These are phyloP conservation scores for Prosopocoilus inquinatus DNA, from an alignment of 2,888 invertebrate species.

Conservation along the genomic window DNA sequence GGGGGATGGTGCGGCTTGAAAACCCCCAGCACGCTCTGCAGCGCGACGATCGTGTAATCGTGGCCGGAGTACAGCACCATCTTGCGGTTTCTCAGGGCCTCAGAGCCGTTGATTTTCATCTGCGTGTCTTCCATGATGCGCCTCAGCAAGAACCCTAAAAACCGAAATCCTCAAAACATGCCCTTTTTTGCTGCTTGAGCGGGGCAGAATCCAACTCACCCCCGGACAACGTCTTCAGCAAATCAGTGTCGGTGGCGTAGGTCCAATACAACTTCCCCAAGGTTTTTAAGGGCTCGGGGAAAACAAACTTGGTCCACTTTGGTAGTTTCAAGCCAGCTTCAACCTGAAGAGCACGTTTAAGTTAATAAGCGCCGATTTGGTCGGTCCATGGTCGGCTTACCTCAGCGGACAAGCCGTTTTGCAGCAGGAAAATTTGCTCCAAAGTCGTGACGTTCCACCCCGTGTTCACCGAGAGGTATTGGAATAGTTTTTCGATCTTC, in stretches of 20 bases:
- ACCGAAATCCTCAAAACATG: background rate
- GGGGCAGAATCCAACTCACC: background rate
- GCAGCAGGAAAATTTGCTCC: conserved; percentile 9
- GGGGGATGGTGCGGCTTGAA: conserved; percentile 46
- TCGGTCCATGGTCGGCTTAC: background rate
- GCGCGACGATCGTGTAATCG: conserved; percentile 54
- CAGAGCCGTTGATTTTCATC: conserved; percentile 7
- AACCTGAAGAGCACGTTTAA: conserved; percentile 27
- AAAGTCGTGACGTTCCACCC: conserved; percentile 16
- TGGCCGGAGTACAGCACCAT: conserved; percentile 52
- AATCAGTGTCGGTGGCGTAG: conserved; percentile 37
- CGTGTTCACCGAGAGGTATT: conserved; percentile 12
- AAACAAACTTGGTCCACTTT: conserved; percentile 45
- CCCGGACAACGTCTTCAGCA: conserved; percentile 38
- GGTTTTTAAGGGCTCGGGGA: conserved; percentile 40
- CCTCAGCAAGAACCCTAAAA: conserved; percentile 16
- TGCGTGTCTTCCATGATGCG: conserved; percentile 9
- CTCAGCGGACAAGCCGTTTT: conserved; percentile 9
- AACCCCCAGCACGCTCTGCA: conserved; percentile 50
- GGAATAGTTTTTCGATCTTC: conserved; percentile 7
- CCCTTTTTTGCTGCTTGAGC: no score
- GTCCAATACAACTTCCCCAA: conserved; percentile 43
- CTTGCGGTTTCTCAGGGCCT: conserved; percentile 20
- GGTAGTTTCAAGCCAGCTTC: conserved; percentile 45
- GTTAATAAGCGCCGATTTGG: no score